These are phyloP conservation scores for Typhlichthys subterraneus DNA, from an alignment of 2,797 vertebrate genomes.

Conservation along the genomic window DNA sequence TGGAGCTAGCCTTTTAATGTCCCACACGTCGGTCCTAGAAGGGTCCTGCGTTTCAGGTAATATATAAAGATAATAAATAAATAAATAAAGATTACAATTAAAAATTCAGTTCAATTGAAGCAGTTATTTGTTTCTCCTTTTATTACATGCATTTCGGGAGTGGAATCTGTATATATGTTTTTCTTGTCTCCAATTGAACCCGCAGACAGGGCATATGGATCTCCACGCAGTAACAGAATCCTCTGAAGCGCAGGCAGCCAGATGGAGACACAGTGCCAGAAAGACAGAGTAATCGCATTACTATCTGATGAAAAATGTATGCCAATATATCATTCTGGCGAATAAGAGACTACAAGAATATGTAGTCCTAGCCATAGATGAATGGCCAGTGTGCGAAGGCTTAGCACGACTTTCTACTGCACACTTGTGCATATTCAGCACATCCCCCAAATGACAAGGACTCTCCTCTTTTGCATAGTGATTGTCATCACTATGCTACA, in stretches of 20 bases:
- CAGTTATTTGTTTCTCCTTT: constrained; percentile 44
- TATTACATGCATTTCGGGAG: constrained; percentile 44
- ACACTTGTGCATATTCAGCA: constrained; percentile 66
- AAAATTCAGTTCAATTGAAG: constrained; percentile 30
- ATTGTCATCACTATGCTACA: constrained; percentile 26
- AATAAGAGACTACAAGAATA: constrained; percentile 81
- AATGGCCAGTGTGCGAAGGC: constrained; percentile 74
- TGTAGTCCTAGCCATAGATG: constrained; percentile 76
- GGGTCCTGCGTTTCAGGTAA: neutral
- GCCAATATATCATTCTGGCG: constrained; percentile 82
- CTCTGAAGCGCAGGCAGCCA: constrained; percentile 61
- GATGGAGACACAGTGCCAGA: constrained; percentile 77
- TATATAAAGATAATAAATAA: too few species aligned
- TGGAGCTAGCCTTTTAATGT: neutral
- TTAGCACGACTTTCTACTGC: constrained; percentile 59
- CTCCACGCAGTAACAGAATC: constrained; percentile 76
- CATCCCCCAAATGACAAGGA: constrained; percentile 57
- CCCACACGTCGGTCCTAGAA: neutral
- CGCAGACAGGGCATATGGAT: constrained; percentile 72
- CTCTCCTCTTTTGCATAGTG: constrained; percentile 44
- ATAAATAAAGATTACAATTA: constrained; percentile 28
- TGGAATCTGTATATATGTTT: constrained; percentile 65
- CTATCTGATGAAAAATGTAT: constrained; percentile 86
- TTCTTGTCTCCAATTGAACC: constrained; percentile 66
- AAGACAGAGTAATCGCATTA: constrained; percentile 83